Conservation (phyloP, 1,140 invertebrate genomes). For the Drosophila leontia region DNA sequence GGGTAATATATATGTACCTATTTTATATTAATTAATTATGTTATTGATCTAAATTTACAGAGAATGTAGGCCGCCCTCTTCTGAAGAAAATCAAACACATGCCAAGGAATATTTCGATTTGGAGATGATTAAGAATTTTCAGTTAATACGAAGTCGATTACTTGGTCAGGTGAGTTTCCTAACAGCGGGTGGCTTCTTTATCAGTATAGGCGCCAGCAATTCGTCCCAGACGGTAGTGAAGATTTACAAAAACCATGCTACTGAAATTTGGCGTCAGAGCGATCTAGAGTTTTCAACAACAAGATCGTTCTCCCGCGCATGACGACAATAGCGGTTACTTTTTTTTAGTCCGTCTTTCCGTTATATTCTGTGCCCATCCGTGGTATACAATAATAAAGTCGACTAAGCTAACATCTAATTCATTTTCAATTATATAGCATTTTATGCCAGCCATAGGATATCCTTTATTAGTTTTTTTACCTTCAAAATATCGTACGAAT, state of each 20-base stretch:
- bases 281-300: too few species aligned
- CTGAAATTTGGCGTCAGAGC: too few species aligned
- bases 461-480: not conserved
- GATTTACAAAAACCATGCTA: too few species aligned
- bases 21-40: not conserved
- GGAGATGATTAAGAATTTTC: constrained; percentile 64
- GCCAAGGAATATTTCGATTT: constrained; percentile 55
- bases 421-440: not conserved
- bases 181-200: not conserved
- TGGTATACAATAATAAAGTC: not conserved
- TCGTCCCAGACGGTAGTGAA: too few species aligned
- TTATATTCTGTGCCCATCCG: too few species aligned
- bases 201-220: too few species aligned
- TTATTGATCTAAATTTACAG: constrained; percentile 15
- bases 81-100: constrained; percentile 15
- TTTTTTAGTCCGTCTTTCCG: too few species aligned
- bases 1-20: too few species aligned
- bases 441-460: not conserved
- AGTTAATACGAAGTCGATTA: constrained; percentile 54
- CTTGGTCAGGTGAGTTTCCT: constrained; percentile 53
- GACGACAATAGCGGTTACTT: too few species aligned
- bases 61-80: constrained; percentile 28
- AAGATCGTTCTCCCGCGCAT: too few species aligned
- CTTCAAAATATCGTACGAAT: not conserved
- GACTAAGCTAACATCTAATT: not conserved